phyloP scores from a whole-genome alignment of 2,888 invertebrate genomes.

The Dexiosoma caninum region DNA sequence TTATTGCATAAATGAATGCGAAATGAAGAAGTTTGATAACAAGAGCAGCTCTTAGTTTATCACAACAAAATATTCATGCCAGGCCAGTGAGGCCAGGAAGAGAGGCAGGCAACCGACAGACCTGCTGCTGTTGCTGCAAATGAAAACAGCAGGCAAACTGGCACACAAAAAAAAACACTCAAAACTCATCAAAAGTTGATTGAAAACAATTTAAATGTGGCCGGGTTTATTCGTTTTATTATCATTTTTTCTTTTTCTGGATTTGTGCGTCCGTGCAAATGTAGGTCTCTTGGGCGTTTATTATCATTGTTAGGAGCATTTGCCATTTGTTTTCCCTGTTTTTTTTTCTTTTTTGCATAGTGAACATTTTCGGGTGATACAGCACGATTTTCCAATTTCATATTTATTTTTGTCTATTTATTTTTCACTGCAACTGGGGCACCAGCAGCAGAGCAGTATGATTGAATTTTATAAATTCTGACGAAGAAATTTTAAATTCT shows the following conservation, averaged over 20 bases:
- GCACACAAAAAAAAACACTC: neutral
- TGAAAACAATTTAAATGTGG: conserved; percentile 59
- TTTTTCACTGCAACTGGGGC: conserved; percentile 33
- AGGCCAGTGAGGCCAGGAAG: conserved; percentile 26
- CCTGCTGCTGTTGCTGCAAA: conserved; percentile 23
- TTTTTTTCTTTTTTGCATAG: neutral
- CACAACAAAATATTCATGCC: conserved; percentile 53
- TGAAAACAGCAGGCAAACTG: neutral
- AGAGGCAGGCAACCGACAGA: too few species aligned
- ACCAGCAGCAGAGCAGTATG: neutral
- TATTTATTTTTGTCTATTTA: conserved; percentile 2
- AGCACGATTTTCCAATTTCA: conserved; percentile 15
- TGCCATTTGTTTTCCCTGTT: neutral
- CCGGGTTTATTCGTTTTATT: conserved; percentile 29
- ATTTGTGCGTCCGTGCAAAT: conserved; percentile 21
- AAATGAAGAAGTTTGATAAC: conserved; percentile 56
- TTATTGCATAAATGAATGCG: conserved; percentile 62
- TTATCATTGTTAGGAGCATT: conserved; percentile 34
- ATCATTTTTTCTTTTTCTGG: too few species aligned
- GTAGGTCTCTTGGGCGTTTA: conserved; percentile 62
- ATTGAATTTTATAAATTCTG: conserved; percentile 26
- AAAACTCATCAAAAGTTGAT: conserved; percentile 59
- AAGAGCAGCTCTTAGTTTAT: conserved; percentile 48
- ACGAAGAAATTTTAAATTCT: neutral
- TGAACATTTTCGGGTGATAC: neutral